These are phyloP conservation scores for Tenthredo scrophulariae DNA, from an alignment of 2,888 invertebrate genomes.

Conservation along the genomic window DNA sequence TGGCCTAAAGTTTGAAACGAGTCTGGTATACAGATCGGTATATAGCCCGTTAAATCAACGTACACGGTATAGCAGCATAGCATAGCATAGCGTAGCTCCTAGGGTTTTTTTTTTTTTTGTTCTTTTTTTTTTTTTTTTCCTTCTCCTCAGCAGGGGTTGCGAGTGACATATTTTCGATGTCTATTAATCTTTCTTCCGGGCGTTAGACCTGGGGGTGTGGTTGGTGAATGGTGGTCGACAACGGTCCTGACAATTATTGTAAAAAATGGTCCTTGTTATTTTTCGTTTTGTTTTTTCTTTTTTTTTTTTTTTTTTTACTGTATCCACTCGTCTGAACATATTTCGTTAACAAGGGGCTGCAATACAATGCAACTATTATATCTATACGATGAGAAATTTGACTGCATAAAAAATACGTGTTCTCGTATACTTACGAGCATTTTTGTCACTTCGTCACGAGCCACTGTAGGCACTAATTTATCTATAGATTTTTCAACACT, in stretches of 20 bases:
- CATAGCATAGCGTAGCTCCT: not conserved
- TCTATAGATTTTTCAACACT: no score
- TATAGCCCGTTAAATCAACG: not conserved
- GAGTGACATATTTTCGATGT: slow-evolving; percentile 56
- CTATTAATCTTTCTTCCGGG: slow-evolving; percentile 62
- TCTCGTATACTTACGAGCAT: no score
- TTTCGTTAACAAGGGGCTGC: slow-evolving; percentile 6
- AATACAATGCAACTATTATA: not conserved
- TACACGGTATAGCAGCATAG: not conserved
- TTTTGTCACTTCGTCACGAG: no score
- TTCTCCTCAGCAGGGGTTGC: slow-evolving; percentile 42
- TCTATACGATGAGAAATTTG: not conserved
- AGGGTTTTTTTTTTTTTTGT: not conserved
- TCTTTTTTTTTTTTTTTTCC: not conserved
- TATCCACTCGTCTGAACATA: not conserved
- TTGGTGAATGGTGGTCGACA: slow-evolving; percentile 28
- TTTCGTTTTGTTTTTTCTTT: not conserved
- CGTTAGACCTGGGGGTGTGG: slow-evolving; percentile 11
- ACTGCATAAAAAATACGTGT: not conserved
- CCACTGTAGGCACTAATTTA: no score
- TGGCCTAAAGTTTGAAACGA: not conserved
- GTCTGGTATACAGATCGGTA: not conserved
- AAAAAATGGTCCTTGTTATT: slow-evolving; percentile 52
- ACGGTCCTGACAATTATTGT: slow-evolving; percentile 50
- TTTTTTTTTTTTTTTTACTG: not conserved